Evolutionary conservation across 1,140 invertebrate species (phyloP).

Genomic region (Megalonaias nervosa): DNA sequence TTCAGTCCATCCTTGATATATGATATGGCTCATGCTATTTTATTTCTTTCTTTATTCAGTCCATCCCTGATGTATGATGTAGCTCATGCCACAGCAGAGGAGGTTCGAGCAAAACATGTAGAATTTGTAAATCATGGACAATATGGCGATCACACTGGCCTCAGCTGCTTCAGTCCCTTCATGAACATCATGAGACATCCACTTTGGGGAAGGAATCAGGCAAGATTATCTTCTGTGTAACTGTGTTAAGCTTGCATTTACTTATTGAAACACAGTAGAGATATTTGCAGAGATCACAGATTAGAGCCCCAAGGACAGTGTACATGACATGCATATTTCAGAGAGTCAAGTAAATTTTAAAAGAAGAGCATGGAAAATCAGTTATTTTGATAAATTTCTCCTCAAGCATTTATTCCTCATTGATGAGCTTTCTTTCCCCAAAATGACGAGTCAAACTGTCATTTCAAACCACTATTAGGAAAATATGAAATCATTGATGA

Average conservation of each 20-base stretch:
- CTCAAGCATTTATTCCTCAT: no score
- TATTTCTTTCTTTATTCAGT: slow-evolving; percentile 28
- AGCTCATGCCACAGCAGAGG: slow-evolving; percentile 54
- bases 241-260: not conserved
- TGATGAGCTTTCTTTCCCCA: no score
- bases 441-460: no score
- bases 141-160: slow-evolving; percentile 52
- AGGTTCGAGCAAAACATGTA: slow-evolving; percentile 64
- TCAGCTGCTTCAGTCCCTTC: slow-evolving; percentile 66
- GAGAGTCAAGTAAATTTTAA: not conserved
- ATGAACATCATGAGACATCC: slow-evolving; percentile 68
- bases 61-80: slow-evolving; percentile 48
- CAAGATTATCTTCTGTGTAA: slow-evolving; percentile 10
- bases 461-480: no score
- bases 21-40: no score
- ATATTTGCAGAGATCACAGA: not conserved
- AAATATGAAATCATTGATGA: no score
- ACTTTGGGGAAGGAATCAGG: slow-evolving; percentile 67
- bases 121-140: slow-evolving; percentile 42
- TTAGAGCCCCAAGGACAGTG: not conserved
- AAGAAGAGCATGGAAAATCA: not conserved
- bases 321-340: not conserved
- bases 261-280: not conserved
- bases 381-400: no score
- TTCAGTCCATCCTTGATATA: slow-evolving; percentile 34